A percentile compares a stretch with the other conserved stretches of the same genome.
Conservation (phyloP, 1,140 invertebrate genomes). For the Pseudobourletiella spinata region DNA sequence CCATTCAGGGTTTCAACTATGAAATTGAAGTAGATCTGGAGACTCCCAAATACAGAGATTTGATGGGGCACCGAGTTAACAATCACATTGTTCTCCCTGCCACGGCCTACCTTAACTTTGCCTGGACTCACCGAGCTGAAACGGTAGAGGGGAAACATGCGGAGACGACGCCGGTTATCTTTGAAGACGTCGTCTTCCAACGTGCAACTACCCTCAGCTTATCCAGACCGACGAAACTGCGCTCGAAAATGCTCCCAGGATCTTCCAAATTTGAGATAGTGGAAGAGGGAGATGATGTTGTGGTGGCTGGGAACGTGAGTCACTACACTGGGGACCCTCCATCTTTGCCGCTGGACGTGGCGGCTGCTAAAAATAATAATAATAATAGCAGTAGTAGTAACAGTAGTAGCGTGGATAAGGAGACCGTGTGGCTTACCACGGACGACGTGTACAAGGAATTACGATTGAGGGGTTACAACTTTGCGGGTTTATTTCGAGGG, state of each 20-base stretch:
- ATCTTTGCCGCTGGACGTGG: too few species aligned
- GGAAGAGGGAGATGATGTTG: constrained; percentile 71
- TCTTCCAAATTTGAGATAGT: constrained; percentile 92
- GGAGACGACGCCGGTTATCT: constrained; percentile 68
- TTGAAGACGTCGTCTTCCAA: constrained; percentile 81
- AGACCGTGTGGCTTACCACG: too few species aligned
- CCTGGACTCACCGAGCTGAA: constrained; percentile 86
- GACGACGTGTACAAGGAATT: constrained; percentile 90
- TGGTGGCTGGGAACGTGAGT: constrained; percentile 66
- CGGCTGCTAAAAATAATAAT: too few species aligned
- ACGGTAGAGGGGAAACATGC: constrained; percentile 55
- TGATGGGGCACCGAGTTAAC: constrained; percentile 86
- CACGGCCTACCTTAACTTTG: constrained; percentile 84
- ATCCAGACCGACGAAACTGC: too few species aligned
- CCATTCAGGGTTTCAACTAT: too few species aligned
- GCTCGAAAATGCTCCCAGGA: too few species aligned
- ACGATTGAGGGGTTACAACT: constrained; percentile 86
- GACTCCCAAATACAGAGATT: constrained; percentile 21
- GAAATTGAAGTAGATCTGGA: neutral
- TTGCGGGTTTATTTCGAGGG: constrained; percentile 75
- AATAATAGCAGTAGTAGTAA: too few species aligned
- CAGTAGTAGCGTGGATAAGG: too few species aligned
- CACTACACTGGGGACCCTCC: constrained; percentile 52
- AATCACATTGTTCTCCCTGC: constrained; percentile 89
- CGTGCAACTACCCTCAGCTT: constrained; percentile 88